A percentile compares a stretch with the other conserved stretches of the same genome.
These are phyloP conservation scores for Troides aeacus DNA, from an alignment of 2,888 invertebrate genomes.

Conservation along the genomic window DNA sequence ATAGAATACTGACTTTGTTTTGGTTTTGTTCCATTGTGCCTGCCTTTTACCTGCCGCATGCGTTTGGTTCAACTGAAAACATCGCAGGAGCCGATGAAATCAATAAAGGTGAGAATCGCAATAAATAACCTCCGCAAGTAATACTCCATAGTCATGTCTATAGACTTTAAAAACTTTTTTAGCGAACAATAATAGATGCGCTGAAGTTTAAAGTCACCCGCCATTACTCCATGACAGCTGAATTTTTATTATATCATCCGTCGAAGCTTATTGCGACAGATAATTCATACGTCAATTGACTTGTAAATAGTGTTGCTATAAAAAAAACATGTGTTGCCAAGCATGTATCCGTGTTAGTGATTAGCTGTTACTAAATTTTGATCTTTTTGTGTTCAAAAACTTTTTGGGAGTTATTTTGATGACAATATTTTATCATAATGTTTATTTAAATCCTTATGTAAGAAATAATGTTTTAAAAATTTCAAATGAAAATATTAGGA, in stretches of 20 bases:
- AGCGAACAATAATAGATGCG: background rate
- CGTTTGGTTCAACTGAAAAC: constrained; percentile 40
- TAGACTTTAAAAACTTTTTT: background rate
- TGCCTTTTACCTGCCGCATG: constrained; percentile 46
- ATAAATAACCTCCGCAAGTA: constrained; percentile 16
- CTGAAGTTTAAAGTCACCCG: too few species aligned
- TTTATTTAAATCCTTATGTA: too few species aligned
- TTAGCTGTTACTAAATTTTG: constrained; percentile 28
- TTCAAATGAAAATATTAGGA: background rate
- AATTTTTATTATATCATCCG: constrained; percentile 7
- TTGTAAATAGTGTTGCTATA: constrained; percentile 30
- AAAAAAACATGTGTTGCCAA: constrained; percentile 17
- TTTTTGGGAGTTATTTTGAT: constrained; percentile 23
- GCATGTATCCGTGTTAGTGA: constrained; percentile 30
- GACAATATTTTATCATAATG: background rate
- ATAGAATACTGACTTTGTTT: constrained; percentile 13
- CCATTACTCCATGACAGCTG: too few species aligned
- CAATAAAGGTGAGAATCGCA: constrained; percentile 66
- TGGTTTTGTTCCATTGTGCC: constrained; percentile 46
- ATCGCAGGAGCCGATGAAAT: constrained; percentile 71
- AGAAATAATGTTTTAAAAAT: background rate
- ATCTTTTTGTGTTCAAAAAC: constrained; percentile 21
- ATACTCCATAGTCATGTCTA: background rate
- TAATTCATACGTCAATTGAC: too few species aligned
- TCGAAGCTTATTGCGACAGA: constrained; percentile 2